Evolutionary conservation across 2,888 invertebrate species (phyloP), one percentile per base, ranked within the genome.

Genomic region (Trachelus iudaicus): DNA sequence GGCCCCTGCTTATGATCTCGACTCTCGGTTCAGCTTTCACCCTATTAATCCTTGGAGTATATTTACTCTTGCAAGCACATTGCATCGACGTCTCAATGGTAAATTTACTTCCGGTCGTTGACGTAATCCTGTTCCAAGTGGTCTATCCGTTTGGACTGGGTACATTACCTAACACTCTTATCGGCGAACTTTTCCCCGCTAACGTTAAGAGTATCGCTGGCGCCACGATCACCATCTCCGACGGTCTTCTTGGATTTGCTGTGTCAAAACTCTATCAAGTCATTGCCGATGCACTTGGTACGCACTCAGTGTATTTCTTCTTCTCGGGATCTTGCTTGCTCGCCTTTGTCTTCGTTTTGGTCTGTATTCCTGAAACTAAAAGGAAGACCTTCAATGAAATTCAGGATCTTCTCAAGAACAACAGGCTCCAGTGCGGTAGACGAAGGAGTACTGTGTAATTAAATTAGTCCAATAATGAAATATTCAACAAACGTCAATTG

Each of bases 1-100:
- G 93, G 33, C 88, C 89, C 1, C 87, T 94, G 4, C 87, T 94
- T 1, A 85, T 93, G n/a, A 80, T 90, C 15, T 93, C 93, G 0
- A 92, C 93, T 0, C 75, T 92, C 0, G 86, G 90, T 0, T 91
- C 92, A 23, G 84, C 87, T 1, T 6, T 92, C 0, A 89, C 90
- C 0, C 80, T 91, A 0, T 82, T 80, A 0, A 75, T 88, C 11
- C 78, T 91, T 0, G 89, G 90, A 1, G 73, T 82, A 34, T 91
- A 91, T 40, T 82, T 93, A 4, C 81, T 84, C 68, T 73, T 81
- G 37, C 81, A 83, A 1, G 73, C 80, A 12, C 76, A 75, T 1
- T 79, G 80, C 4, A n/a, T 81, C n/a, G 85, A 90, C 35, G 81
- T 90, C 0, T 83, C 88, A 11, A 79, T 81, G 1, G 79, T 87